Evolutionary conservation across 2,797 vertebrate genomes (phyloP), one percentile per base, ranked within the genome.

Genomic region (Sebastes kiyomatsui): DNA sequence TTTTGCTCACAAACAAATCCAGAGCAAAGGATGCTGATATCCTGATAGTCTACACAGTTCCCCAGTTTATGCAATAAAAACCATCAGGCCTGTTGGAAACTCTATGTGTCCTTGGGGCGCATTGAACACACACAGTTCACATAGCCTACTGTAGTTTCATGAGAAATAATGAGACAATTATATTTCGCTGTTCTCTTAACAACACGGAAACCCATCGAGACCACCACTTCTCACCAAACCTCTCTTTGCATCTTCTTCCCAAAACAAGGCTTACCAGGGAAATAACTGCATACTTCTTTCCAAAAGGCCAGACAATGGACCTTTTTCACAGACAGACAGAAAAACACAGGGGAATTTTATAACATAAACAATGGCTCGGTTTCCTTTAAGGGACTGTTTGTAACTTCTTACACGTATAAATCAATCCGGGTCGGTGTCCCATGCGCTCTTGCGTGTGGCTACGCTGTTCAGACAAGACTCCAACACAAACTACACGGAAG

Each of bases 101-200:
- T 13, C 12, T 12, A 14, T 23, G 12, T 58, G 35, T 72, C 38
- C 18, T 64, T 58, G 27, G 60, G 59, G 68, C 7, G 0, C 35
- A 70, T 58, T 68, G 5, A 67, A 23, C 10, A 23, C 69, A 62
- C n/a, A 35, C 56, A 33, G 38, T 56, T 72, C 32, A 33, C 32
- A 62, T 6, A 20, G 55, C 11, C 42, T 46, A 18, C 42, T 46
- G 42, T 18, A 10, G 5, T 61, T 72, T 27, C 20, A 56, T 22
- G 2, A 77, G n/a, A 78, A 74, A 74, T 68, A 64, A 56, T 73
- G n/a, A 75, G 16, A 22, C 11, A 64, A 28, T 72, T 68, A 35
- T n/a, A 56, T 72, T 68, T 72, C 42, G 18, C 14, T 32, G 12
- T 67, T 54, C 23, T 67, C 35, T 10, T 33, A 66, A 33, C 27